Conservation (phyloP, 2,797 vertebrate species). For the Eptatretus atami region DNA sequence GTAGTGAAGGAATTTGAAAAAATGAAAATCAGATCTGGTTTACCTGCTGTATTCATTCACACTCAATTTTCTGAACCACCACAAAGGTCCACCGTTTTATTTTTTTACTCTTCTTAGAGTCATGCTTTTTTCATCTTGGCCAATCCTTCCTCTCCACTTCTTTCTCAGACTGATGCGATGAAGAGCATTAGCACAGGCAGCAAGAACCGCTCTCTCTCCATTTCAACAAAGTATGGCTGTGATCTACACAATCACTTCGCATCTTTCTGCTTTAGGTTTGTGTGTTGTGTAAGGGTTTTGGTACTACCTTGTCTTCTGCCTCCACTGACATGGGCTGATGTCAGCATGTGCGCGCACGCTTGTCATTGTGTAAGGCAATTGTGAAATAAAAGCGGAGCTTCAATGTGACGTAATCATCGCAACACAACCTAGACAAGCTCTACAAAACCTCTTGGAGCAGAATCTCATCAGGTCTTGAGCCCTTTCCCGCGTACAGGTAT, state of each 20-base stretch:
- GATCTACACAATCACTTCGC: too few species aligned
- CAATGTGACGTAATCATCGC: conserved; percentile 85
- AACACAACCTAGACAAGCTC: conserved; percentile 60
- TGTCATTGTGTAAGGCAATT: conserved; percentile 28
- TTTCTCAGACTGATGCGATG: conserved; percentile 55
- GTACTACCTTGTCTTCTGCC: too few species aligned
- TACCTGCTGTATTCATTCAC: too few species aligned
- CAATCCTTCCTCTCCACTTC: conserved; percentile 6
- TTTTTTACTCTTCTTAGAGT: too few species aligned
- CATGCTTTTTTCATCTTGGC: too few species aligned
- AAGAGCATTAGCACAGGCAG: conserved; percentile 88
- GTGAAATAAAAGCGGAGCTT: conserved; percentile 71
- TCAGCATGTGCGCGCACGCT: too few species aligned
- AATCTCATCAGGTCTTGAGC: conserved; percentile 85
- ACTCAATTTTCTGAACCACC: too few species aligned
- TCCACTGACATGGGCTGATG: too few species aligned
- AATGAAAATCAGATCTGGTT: too few species aligned
- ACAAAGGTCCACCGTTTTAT: too few species aligned
- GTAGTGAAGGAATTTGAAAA: background rate
- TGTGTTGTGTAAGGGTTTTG: too few species aligned
- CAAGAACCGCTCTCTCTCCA: conserved; percentile 85
- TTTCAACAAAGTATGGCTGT: conserved; percentile 55
- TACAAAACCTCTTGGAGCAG: conserved; percentile 92
- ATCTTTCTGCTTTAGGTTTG: background rate
- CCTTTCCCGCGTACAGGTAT: conserved; percentile 87